Percentiles rank a stretch among this genome's conserved stretches.
phyloP scores from a whole-genome alignment of 2,888 invertebrate genomes.

The Lamproptera curius region DNA sequence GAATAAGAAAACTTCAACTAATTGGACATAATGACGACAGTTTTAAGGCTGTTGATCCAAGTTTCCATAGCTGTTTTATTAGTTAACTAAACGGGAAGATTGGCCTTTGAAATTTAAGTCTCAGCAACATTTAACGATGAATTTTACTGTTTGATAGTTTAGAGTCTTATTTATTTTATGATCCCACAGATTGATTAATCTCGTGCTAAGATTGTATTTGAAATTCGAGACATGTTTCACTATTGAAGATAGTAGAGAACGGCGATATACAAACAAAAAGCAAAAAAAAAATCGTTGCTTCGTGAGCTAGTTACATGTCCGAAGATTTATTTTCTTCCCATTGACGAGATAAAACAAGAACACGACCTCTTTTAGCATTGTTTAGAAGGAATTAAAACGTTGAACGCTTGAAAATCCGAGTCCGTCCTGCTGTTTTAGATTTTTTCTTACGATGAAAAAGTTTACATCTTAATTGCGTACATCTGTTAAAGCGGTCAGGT shows the following conservation, averaged over 20 bases:
- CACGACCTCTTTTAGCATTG: constrained; percentile 38
- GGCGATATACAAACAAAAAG: constrained; percentile 46
- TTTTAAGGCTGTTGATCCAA: neutral
- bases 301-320: constrained; percentile 34
- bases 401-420: constrained; percentile 26
- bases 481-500: constrained; percentile 62
- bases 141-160: neutral
- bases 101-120: neutral
- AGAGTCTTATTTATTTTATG: neutral
- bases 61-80: constrained; percentile 1
- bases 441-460: constrained; percentile 45
- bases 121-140: neutral
- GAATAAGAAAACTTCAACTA: constrained; percentile 38
- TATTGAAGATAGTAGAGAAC: constrained; percentile 41
- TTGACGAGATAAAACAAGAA: constrained; percentile 28
- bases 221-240: constrained; percentile 60
- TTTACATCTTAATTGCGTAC: constrained; percentile 73
- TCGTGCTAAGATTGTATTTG: constrained; percentile 24
- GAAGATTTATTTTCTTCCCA: constrained; percentile 31
- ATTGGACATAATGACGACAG: constrained; percentile 39
- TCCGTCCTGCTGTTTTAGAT: neutral
- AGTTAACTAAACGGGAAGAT: neutral
- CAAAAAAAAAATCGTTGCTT: constrained; percentile 31
- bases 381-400: constrained; percentile 48
- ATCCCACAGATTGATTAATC: too few relatives aligned